Evolutionary conservation across 2,113 vertebrate species (phyloP), one percentile per base, ranked within the genome.

Genomic region (Pteruthius melanotis): DNA sequence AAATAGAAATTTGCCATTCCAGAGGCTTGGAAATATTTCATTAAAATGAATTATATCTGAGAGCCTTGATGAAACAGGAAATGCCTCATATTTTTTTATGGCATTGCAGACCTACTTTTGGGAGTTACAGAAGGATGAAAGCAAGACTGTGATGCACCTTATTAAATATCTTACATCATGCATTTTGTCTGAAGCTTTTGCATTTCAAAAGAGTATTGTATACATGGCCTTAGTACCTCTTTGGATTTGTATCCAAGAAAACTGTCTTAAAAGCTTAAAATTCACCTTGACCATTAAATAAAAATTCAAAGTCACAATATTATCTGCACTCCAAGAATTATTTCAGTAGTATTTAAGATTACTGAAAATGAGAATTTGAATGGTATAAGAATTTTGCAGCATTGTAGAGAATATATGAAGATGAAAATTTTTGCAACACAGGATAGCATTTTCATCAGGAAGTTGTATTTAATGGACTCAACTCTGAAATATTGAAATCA

Each of bases 31-130:
- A 52, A 68, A 87, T 45, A 93, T 87, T 89, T 92, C 56, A 88
- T 88, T 89, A 89, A 79, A 96, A 96, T 93, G 52, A 96, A 95
- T 89, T 87, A 22, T n/a, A 87, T 70, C 92, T 60, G 68, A 95
- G 77, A 94, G 33, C 31, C 37, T 47, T 81, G 37, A 56, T 37
- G 17, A 53, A 75, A 83, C 15, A 79, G 31, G 23, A 92, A 69
- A 72, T 53, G 15, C 13, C 23, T 88, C 26, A 2, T 1, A 42
- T 82, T 87, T 20, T 71, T 69, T 56, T 12, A 57, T 35, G 37
- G 35, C 56, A 78, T 64, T 80, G 50, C 59, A 90, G 45, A 53
- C 37, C 23, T 90, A 82, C 47, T 69, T 95, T 85, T 66, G 39
- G 42, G 37, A 49, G 37, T 81, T 44, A 83, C 5, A 69, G 56